These are phyloP conservation scores for Elaphurus davidianus DNA, from an alignment of 2,113 vertebrate genomes.

Conservation along the genomic window DNA sequence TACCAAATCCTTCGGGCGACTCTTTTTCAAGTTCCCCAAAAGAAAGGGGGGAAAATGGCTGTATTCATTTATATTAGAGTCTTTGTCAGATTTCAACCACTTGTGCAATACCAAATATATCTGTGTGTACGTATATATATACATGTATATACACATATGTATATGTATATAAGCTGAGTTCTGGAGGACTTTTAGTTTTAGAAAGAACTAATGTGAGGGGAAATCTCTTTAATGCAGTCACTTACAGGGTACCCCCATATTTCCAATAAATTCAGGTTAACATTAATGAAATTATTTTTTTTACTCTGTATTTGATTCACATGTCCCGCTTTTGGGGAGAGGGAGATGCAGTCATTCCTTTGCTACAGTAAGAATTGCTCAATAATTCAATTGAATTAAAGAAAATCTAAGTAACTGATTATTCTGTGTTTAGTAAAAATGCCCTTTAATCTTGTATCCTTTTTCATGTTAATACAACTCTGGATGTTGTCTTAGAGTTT, in stretches of 20 bases:
- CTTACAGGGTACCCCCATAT: not conserved
- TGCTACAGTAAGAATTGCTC: not conserved
- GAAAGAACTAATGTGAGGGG: not conserved
- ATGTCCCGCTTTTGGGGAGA: not conserved
- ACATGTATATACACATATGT: fast-evolving
- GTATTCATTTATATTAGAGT: not conserved
- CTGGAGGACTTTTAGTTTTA: not conserved
- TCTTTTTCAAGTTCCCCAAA: constrained; percentile 12
- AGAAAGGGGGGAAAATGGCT: not conserved
- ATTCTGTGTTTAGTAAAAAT: not conserved
- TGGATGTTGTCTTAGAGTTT: not conserved
- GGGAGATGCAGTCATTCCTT: not conserved
- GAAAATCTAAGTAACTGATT: constrained; percentile 12
- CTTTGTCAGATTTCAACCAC: not conserved
- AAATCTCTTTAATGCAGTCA: constrained; percentile 22
- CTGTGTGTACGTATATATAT: not conserved
- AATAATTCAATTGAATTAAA: constrained; percentile 4
- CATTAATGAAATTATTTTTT: not conserved
- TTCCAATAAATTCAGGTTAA: not conserved
- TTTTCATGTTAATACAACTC: constrained; percentile 44
- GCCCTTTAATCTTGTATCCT: not conserved
- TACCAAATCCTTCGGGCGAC: not conserved
- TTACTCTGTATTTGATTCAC: not conserved
- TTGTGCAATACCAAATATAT: not conserved
- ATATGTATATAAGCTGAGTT: not conserved